Conservation (phyloP, 1,140 invertebrate species). For the Helicorthomorpha holstii region DNA sequence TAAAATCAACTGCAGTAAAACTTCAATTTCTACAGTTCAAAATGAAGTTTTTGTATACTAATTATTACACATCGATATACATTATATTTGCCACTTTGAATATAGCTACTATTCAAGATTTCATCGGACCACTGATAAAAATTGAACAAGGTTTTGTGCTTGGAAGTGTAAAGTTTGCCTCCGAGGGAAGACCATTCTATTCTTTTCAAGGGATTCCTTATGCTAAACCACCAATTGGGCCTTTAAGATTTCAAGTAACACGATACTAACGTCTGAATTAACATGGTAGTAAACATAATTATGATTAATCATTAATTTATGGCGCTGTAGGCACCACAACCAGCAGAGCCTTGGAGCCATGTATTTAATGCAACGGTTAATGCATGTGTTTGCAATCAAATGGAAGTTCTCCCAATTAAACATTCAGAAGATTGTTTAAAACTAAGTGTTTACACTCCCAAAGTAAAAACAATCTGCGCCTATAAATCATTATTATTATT, state of each 20-base stretch:
- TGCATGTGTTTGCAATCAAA: slow-evolving; percentile 21
- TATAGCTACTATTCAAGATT: too few relatives aligned
- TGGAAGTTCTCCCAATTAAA: not conserved
- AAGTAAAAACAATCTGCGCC: too few relatives aligned
- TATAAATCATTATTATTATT: too few relatives aligned
- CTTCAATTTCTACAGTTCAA: too few relatives aligned
- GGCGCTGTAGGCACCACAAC: too few relatives aligned
- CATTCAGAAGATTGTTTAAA: slow-evolving; percentile 49
- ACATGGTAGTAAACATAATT: too few relatives aligned
- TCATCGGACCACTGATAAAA: not conserved
- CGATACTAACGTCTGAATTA: too few relatives aligned
- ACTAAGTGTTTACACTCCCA: slow-evolving; percentile 46
- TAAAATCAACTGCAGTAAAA: too few relatives aligned
- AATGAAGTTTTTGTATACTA: too few relatives aligned
- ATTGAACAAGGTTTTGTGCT: not conserved
- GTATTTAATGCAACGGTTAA: slow-evolving; percentile 18
- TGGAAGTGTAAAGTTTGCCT: not conserved
- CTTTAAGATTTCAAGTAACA: not conserved
- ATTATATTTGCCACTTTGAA: too few relatives aligned
- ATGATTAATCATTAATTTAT: too few relatives aligned
- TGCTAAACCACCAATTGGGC: not conserved
- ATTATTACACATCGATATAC: too few relatives aligned
- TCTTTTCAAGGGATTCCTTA: not conserved
- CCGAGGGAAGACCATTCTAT: not conserved
- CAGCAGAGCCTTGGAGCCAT: slow-evolving; percentile 19